Percentiles rank a stretch among this genome's conserved stretches.
Evolutionary conservation across 1,140 invertebrate genomes (phyloP).

Genomic region (Ditylenchus dipsaci): DNA sequence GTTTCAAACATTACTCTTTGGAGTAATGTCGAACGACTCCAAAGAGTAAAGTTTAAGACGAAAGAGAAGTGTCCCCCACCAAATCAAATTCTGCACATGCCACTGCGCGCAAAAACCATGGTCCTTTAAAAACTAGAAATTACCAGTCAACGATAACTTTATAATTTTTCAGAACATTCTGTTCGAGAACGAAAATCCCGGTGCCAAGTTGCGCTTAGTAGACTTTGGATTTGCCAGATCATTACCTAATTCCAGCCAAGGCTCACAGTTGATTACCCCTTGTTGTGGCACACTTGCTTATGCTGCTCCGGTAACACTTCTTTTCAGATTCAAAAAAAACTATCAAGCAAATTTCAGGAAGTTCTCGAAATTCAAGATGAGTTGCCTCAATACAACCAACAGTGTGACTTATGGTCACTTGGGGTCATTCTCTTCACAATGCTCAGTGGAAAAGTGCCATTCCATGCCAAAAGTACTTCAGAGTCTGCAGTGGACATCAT

Average conservation of each 20-base stretch:
- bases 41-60: no score
- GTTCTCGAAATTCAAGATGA: constrained; percentile 66
- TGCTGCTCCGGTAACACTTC: constrained; percentile 68
- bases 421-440: constrained; percentile 69
- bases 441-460: constrained; percentile 73
- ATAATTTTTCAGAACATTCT: constrained; percentile 69
- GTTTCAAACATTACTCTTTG: no score
- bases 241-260: constrained; percentile 66
- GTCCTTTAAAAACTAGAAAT: no score
- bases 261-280: constrained; percentile 14
- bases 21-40: no score
- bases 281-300: constrained; percentile 79
- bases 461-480: constrained; percentile 68
- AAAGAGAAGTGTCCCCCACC: no score
- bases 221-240: constrained; percentile 84
- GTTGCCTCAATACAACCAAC: constrained; percentile 70
- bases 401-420: constrained; percentile 76
- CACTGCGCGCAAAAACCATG: no score
- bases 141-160: no score
- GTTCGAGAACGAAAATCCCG: constrained; percentile 66
- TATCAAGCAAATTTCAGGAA: constrained; percentile 61
- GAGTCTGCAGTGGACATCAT: constrained; percentile 73
- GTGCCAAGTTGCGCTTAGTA: constrained; percentile 74
- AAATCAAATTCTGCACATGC: no score
- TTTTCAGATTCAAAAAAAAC: background rate